phyloP scores from a whole-genome alignment of 23 tunicate genomes.

The Styela clava region DNA sequence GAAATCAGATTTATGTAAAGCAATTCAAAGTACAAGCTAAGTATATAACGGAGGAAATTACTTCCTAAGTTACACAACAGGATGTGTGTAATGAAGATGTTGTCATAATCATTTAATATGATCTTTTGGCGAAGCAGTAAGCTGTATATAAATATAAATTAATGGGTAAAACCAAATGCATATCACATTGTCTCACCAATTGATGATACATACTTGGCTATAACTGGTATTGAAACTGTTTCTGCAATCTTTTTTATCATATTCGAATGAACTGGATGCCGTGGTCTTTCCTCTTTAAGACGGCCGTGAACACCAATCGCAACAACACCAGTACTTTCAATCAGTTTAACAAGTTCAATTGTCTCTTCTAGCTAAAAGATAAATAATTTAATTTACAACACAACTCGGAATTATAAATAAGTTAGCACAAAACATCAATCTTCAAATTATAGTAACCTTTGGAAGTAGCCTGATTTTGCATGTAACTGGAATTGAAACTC shows the following conservation, averaged over 20 bases:
- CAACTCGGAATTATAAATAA: neutral
- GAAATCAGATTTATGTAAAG: too few species aligned
- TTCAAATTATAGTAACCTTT: conserved; percentile 48
- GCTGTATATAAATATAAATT: too few species aligned
- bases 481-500: conserved; percentile 77
- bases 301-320: conserved; percentile 97
- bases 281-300: conserved; percentile 64
- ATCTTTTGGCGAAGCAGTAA: too few species aligned
- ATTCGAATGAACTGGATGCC: conserved; percentile 63
- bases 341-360: conserved; percentile 75
- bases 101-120: too few species aligned
- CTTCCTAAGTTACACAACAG: too few species aligned
- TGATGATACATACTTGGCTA: conserved; percentile 90
- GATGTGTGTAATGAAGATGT: too few species aligned
- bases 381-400: too few species aligned
- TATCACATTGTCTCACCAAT: too few species aligned
- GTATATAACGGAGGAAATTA: too few species aligned
- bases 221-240: conserved; percentile 80
- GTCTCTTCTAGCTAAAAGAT: conserved; percentile 74
- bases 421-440: neutral
- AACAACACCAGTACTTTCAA: conserved; percentile 87
- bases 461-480: conserved; percentile 83
- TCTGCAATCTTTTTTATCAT: conserved; percentile 59
- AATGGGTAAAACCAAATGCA: too few species aligned
- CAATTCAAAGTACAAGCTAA: too few species aligned